phyloP scores from a whole-genome alignment of 64 coral and sea anemone genomes.

The Montipora efflorescens region DNA sequence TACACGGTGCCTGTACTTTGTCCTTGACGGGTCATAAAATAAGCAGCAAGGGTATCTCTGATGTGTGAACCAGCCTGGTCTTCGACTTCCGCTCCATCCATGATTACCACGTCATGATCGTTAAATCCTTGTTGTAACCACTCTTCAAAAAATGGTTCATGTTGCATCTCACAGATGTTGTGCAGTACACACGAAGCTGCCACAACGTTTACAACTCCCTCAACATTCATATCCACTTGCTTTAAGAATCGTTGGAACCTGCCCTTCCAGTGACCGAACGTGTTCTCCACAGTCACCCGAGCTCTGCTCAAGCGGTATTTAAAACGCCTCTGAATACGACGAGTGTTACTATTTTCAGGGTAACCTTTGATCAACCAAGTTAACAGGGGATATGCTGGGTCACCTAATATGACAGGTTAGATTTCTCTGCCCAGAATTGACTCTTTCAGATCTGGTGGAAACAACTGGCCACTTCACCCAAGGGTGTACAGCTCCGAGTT shows the following conservation, averaged over 20 bases:
- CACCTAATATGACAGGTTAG: neutral
- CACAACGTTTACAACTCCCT: slow-evolving; percentile 18
- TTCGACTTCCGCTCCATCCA: neutral
- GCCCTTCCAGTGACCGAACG: slow-evolving; percentile 77
- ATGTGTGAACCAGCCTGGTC: neutral
- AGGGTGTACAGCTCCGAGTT: neutral
- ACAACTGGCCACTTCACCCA: neutral
- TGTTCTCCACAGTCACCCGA: neutral
- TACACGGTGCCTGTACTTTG: neutral
- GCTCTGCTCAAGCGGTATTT: neutral
- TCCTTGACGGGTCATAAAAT: neutral
- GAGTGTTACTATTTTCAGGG: neutral
- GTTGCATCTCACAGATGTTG: slow-evolving; percentile 60
- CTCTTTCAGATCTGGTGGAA: neutral
- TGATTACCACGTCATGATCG: neutral
- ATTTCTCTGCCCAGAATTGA: neutral
- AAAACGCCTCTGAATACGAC: neutral
- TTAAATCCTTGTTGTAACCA: slow-evolving; percentile 34
- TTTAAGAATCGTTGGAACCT: slow-evolving; percentile 66
- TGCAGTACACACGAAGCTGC: slow-evolving; percentile 76
- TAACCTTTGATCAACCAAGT: slow-evolving; percentile 45
- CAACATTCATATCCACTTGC: slow-evolving; percentile 39
- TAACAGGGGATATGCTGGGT: neutral
- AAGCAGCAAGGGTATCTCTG: neutral
- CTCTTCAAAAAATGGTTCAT: slow-evolving; percentile 38